Percentiles rank a stretch among this genome's conserved stretches.
Conservation (phyloP, 2,113 vertebrate species). For the Fulica atra region DNA sequence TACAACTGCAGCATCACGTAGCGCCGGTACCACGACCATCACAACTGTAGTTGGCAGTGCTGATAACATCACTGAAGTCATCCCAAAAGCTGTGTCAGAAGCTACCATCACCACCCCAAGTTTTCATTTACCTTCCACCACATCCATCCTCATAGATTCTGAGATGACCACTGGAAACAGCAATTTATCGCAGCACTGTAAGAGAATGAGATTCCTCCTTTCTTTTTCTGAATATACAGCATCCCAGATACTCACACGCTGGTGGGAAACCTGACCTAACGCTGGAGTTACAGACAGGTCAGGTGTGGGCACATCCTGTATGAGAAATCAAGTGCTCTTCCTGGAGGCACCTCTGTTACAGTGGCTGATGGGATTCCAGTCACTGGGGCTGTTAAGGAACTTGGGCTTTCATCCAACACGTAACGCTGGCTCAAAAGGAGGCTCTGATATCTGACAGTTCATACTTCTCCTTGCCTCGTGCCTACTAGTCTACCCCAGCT, state of each 20-base stretch:
- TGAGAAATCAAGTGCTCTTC: background rate
- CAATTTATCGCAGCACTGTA: conserved; percentile 93
- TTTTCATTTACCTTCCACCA: conserved; percentile 42
- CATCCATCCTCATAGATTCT: conserved; percentile 52
- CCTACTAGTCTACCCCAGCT: background rate
- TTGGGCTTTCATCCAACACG: background rate
- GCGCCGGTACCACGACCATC: background rate
- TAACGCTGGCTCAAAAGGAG: background rate
- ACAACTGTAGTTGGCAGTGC: conserved; percentile 8
- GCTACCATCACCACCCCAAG: conserved; percentile 7
- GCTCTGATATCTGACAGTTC: background rate
- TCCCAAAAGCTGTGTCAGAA: conserved; percentile 2
- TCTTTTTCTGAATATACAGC: accelerated
- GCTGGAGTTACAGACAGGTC: background rate
- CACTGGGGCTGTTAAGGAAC: background rate
- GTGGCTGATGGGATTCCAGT: background rate
- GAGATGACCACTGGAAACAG: conserved; percentile 84
- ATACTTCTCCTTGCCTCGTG: background rate
- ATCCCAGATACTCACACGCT: background rate
- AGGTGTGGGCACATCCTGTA: background rate
- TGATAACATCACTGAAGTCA: background rate
- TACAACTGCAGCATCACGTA: background rate
- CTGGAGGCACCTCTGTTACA: background rate
- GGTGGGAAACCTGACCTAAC: background rate
- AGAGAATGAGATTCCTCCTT: conserved; percentile 54